Conservation (phyloP, 1,140 invertebrate genomes). For the Bombus affinis region DNA sequence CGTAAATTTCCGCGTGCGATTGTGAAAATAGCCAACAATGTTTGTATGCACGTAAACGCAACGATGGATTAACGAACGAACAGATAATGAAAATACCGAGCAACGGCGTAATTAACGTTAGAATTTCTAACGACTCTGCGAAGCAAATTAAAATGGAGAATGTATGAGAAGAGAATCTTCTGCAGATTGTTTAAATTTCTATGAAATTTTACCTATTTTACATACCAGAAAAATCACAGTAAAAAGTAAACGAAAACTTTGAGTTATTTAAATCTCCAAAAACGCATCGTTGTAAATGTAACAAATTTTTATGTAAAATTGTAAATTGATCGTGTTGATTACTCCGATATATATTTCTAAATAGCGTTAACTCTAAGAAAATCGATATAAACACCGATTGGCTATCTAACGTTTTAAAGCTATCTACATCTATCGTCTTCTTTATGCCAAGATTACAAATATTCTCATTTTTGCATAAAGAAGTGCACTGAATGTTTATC, state of each 20-base stretch:
- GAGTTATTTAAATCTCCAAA: neutral
- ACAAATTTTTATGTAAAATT: neutral
- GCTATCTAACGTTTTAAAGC: too few relatives aligned
- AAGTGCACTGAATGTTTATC: neutral
- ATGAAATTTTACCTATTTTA: neutral
- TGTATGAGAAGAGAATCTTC: too few relatives aligned
- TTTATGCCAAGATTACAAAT: neutral
- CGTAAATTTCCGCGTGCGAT: constrained; percentile 29
- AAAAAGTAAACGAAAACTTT: neutral
- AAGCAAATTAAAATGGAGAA: neutral
- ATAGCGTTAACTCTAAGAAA: neutral
- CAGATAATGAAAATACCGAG: neutral
- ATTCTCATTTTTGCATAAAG: neutral
- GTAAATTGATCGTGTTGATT: neutral
- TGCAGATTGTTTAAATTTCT: neutral
- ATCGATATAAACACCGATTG: too few relatives aligned
- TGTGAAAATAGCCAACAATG: constrained; percentile 14
- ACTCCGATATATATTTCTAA: too few relatives aligned
- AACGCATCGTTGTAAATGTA: neutral
- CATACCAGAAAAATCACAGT: neutral
- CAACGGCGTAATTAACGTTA: neutral
- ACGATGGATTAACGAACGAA: constrained; percentile 21
- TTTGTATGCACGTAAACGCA: neutral
- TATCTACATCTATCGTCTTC: too few relatives aligned
- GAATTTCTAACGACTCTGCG: neutral